Evolutionary conservation across 2,888 invertebrate genomes (phyloP), one percentile per base, ranked within the genome.

Genomic region (Tupiocoris notatus): DNA sequence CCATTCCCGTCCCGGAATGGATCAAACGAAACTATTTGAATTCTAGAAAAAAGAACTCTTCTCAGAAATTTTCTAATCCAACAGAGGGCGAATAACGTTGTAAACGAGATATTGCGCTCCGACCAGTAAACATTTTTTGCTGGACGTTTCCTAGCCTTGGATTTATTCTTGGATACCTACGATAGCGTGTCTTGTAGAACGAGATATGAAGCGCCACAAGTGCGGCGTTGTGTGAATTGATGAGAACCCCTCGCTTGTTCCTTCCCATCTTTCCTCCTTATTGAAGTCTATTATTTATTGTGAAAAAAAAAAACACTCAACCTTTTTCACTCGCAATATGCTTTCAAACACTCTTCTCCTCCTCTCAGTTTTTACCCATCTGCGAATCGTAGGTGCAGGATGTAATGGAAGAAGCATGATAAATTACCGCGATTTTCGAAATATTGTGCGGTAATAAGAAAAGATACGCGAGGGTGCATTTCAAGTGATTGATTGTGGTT

Each of bases 401-500:
- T 67, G 57, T 70, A 23, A 70, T 61, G 21, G 56, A 67, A 57
- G 6, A 59, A 7, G 39, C 70, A 70, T 70, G 70, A 70, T 59
- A 61, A 70, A 70, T 70, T 59, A 61, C 70, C 23, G n/a, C 22
- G 58, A 22, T 70, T 58, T 39, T 39, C 59, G n/a, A 59, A 59
- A 70, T 54, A 70, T 70, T 59, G 58, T 61, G 70, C 18, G 59
- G 58, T 58, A 59, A 59, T 70, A 70, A 70, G 58, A 18, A 24
- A 23, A 59, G 59, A 70, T 59, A 23, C 16, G 3, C 24, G 25
- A 20, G 70, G 70, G 59, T 70, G 59, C 70, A 58, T 67, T 56
- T 57, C 70, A 59, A 70, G 70, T 70, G 70, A 70, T 58, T 70
- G 70, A 70, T 70, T 70, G 59, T 70, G 70, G 70, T 59, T 70